Evolutionary conservation across 2,113 vertebrate species (phyloP), one percentile per base, ranked within the genome.

Genomic region (Polyodon spathula): DNA sequence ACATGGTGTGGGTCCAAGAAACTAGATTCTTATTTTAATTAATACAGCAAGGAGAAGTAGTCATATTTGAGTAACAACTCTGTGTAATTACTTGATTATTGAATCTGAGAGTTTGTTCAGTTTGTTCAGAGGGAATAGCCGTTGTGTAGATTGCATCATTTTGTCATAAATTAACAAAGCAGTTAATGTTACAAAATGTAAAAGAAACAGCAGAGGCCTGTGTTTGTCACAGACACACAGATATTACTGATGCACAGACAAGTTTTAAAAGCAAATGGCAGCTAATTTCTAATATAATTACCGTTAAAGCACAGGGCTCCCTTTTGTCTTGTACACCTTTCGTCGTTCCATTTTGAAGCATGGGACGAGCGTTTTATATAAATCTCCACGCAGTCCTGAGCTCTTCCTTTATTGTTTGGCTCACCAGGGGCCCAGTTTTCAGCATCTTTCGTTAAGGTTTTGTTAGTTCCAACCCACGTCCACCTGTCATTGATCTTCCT

Each of bases 341-440:
- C 89, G 41, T 97, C 92, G 4, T 95, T 95, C 93, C 93, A 97
- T 59, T 84, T 92, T 56, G 84, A 88, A 0, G 75, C 38, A 60
- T 95, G 89, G 2, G 1, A 58, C 0, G 0, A 0, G 68, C 89
- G 85, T 66, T 90, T 87, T 54, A 95, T 88, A 62, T 95, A 97
- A 53, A 95, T 92, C 82, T 95, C 93, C 40, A 94, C 93, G 0
- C 93, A 97, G 77, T 93, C 87, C 39, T 94, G 85, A 0, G 79
- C 79, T 27, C 37, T 66, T 1, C 63, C 66, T 59, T 58, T 63
- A 51, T 84, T 81, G 74, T 94, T 92, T 17, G 94, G 94, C 63
- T 97, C 93, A 17, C 67, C 72, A 0, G 12, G 0, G 0, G 92
- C 93, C 93, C 93, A 97, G 63, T 90, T 92, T 72, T 79, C 53